These are phyloP conservation scores for Diorhabda sublineata DNA, from an alignment of 1,140 invertebrate species.

Conservation along the genomic window DNA sequence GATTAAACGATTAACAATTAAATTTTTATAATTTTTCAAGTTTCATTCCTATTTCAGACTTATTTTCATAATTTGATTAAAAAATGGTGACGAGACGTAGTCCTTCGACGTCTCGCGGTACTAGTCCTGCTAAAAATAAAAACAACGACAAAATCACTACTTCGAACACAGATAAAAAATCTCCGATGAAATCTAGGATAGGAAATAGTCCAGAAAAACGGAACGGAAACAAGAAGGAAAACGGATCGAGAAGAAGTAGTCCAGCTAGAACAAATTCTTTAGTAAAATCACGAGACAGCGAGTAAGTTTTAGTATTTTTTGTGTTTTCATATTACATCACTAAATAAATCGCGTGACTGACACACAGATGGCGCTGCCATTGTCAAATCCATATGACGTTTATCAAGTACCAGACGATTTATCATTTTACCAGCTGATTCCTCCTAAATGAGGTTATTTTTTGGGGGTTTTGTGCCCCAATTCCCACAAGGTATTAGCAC, in stretches of 20 bases:
- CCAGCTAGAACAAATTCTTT: slow-evolving; percentile 27
- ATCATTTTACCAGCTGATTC: neutral
- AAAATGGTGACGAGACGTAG: slow-evolving; percentile 37
- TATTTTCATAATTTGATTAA: too few species aligned
- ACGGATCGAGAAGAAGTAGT: slow-evolving; percentile 36
- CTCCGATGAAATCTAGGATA: slow-evolving; percentile 12
- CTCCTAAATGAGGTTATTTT: too few species aligned
- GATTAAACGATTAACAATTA: too few species aligned
- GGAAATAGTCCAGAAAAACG: slow-evolving; percentile 27
- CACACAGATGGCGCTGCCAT: too few species aligned
- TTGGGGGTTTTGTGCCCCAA: too few species aligned
- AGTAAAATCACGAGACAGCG: slow-evolving; percentile 45
- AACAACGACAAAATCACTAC: slow-evolving; percentile 15
- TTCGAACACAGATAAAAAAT: slow-evolving; percentile 10
- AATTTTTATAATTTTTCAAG: neutral
- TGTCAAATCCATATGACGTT: too few species aligned
- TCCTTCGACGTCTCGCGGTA: slow-evolving; percentile 34
- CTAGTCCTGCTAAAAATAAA: slow-evolving; percentile 31
- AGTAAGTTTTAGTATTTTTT: slow-evolving; percentile 36
- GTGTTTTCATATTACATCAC: too few species aligned
- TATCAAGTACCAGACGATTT: neutral
- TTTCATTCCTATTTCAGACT: neutral
- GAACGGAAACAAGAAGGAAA: slow-evolving; percentile 4
- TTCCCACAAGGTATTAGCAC: too few species aligned
- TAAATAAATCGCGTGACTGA: too few species aligned